A percentile compares a stretch with the other conserved stretches of the same genome.
Evolutionary conservation across 35 echinoderm and acorn worm species (phyloP).

Genomic region (Ptychodera flava): DNA sequence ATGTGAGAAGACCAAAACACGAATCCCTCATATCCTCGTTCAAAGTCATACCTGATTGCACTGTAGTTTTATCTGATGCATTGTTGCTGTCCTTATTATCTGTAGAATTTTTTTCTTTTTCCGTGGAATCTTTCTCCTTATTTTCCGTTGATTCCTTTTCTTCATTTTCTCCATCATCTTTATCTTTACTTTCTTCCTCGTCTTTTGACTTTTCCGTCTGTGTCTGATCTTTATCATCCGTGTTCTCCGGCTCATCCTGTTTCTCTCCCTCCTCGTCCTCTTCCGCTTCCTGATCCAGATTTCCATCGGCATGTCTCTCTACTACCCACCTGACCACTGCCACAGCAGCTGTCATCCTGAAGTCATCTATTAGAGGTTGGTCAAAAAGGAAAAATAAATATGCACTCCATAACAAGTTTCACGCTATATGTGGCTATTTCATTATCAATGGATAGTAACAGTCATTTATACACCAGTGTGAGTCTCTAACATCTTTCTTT

Average conservation of each 20-base stretch:
- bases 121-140: background rate
- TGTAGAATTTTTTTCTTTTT: slow-evolving; percentile 13
- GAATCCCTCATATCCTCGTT: no score
- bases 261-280: slow-evolving; percentile 42
- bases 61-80: background rate
- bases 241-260: background rate
- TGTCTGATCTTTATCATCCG: background rate
- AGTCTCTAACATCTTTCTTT: no score
- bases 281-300: background rate
- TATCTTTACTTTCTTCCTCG: slow-evolving; percentile 22
- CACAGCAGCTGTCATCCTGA: slow-evolving; percentile 54
- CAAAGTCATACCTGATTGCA: slow-evolving; percentile 1
- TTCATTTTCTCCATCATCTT: background rate
- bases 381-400: no score
- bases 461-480: no score
- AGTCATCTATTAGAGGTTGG: slow-evolving; percentile 56
- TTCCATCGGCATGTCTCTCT: slow-evolving; percentile 61
- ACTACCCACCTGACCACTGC: slow-evolving; percentile 76
- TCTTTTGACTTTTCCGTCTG: slow-evolving; percentile 9
- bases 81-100: slow-evolving; percentile 2
- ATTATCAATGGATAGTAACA: background rate
- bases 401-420: background rate
- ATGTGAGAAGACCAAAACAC: no score
- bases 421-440: background rate
- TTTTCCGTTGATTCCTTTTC: background rate